phyloP scores from a whole-genome alignment of 64 coral and sea anemone species.

The Pocillopora damicornis region DNA sequence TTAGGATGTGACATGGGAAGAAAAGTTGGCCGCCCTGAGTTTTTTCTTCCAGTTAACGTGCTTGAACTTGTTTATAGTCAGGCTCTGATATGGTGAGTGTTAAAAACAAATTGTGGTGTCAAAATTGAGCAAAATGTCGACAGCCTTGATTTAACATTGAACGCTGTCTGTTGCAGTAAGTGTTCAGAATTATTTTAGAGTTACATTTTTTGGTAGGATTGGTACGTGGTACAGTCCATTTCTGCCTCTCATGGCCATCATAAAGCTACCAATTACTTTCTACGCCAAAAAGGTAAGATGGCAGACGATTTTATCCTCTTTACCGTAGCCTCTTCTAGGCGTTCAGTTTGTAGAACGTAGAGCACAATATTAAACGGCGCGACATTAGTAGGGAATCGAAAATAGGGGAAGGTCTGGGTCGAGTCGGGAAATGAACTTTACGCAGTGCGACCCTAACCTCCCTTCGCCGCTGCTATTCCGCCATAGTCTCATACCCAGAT shows the following conservation, averaged over 20 bases:
- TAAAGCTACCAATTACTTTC: conserved; percentile 70
- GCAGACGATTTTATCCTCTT: background rate
- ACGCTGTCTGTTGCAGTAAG: background rate
- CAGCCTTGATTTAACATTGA: background rate
- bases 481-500: too few relatives aligned
- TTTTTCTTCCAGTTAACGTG: conserved; percentile 74
- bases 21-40: conserved; percentile 73
- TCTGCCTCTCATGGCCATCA: conserved; percentile 73
- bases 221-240: conserved; percentile 86
- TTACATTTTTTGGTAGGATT: conserved; percentile 52
- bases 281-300: conserved; percentile 76
- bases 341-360: too few relatives aligned
- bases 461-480: too few relatives aligned
- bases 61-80: conserved; percentile 83
- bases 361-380: too few relatives aligned
- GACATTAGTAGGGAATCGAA: too few relatives aligned
- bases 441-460: too few relatives aligned
- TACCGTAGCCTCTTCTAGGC: background rate
- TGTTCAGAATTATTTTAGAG: background rate
- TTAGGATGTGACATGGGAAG: conserved; percentile 59
- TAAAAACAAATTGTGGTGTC: too few relatives aligned
- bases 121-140: too few relatives aligned
- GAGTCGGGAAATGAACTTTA: too few relatives aligned
- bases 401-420: too few relatives aligned
- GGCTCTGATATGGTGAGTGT: conserved; percentile 71